phyloP scores from a whole-genome alignment of 2,113 vertebrate species.

The Ammodytes marinus region DNA sequence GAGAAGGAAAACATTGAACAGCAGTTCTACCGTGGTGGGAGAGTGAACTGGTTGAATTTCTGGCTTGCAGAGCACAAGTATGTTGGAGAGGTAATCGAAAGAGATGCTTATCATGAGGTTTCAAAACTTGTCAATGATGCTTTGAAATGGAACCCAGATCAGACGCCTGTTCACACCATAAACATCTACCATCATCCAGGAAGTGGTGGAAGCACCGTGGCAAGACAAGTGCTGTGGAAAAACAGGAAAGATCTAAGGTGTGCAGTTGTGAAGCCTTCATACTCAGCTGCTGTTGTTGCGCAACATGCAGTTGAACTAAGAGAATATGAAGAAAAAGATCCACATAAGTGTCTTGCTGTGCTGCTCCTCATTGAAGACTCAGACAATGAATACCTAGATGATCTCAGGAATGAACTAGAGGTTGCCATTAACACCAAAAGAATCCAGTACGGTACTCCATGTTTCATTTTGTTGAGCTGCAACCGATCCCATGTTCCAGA shows the following conservation, averaged over 20 bases:
- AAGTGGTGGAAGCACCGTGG: slow-evolving; percentile 90
- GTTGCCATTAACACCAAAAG: slow-evolving; percentile 75
- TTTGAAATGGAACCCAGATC: slow-evolving; percentile 50
- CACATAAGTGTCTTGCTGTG: slow-evolving; percentile 81
- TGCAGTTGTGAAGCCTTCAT: slow-evolving; percentile 82
- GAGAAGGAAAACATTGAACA: slow-evolving; percentile 79
- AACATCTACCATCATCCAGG: slow-evolving; percentile 91
- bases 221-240: slow-evolving; percentile 88
- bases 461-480: slow-evolving; percentile 87
- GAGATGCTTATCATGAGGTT: slow-evolving; percentile 81
- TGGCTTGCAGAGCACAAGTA: slow-evolving; percentile 86
- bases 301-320: slow-evolving; percentile 82
- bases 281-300: slow-evolving; percentile 71
- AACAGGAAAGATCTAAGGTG: slow-evolving; percentile 83
- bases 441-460: slow-evolving; percentile 68
- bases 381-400: slow-evolving; percentile 85
- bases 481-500: slow-evolving; percentile 84
- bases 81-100: slow-evolving; percentile 85
- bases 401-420: slow-evolving; percentile 77
- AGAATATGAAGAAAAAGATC: slow-evolving; percentile 85
- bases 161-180: slow-evolving; percentile 77
- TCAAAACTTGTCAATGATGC: slow-evolving; percentile 70
- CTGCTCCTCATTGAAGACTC: slow-evolving; percentile 87
- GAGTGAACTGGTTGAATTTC: slow-evolving; percentile 87
- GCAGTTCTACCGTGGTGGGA: slow-evolving; percentile 86